Evolutionary conservation across 1,140 invertebrate genomes (phyloP).

Genomic region (Zaprionus ghesquierei): DNA sequence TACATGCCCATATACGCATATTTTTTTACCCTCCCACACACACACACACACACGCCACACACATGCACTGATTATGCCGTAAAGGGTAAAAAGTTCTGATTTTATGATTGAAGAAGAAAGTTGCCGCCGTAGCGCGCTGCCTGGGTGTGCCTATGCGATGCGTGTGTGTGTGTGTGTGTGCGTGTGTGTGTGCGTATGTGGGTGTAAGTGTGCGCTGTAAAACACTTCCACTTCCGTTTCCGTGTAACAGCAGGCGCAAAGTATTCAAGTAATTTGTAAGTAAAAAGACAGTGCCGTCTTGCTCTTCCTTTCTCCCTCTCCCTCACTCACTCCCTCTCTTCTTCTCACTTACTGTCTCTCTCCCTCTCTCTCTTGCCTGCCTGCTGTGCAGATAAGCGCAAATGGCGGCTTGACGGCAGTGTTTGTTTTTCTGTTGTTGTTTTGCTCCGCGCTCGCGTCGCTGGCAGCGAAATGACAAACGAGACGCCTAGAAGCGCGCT

Average conservation of each 20-base stretch:
- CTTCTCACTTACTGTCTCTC: neutral
- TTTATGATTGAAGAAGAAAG: slow-evolving; percentile 76
- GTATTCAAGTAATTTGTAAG: slow-evolving; percentile 79
- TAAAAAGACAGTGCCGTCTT: slow-evolving; percentile 23
- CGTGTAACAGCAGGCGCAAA: slow-evolving; percentile 69
- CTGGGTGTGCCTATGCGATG: neutral
- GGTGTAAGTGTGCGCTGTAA: slow-evolving; percentile 45
- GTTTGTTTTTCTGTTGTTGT: slow-evolving; percentile 33
- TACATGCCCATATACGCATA: neutral
- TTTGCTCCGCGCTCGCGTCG: neutral
- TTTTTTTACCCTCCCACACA: neutral
- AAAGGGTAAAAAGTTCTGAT: slow-evolving; percentile 79
- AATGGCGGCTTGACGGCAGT: slow-evolving; percentile 37
- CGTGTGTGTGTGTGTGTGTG: slow-evolving; percentile 1
- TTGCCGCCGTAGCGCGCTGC: slow-evolving; percentile 37
- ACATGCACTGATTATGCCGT: slow-evolving; percentile 71
- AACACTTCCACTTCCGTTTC: slow-evolving; percentile 62
- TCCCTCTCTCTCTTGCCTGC: slow-evolving; percentile 20
- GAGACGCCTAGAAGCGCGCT: slow-evolving; percentile 42
- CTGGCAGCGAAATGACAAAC: slow-evolving; percentile 47
- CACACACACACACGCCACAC: slow-evolving; percentile 22
- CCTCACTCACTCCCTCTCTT: neutral
- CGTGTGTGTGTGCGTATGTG: neutral
- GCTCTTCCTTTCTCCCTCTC: neutral
- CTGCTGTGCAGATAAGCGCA: slow-evolving; percentile 69